These are phyloP conservation scores for Sardina pilchardus DNA, from an alignment of 2,113 vertebrate genomes.

Conservation along the genomic window DNA sequence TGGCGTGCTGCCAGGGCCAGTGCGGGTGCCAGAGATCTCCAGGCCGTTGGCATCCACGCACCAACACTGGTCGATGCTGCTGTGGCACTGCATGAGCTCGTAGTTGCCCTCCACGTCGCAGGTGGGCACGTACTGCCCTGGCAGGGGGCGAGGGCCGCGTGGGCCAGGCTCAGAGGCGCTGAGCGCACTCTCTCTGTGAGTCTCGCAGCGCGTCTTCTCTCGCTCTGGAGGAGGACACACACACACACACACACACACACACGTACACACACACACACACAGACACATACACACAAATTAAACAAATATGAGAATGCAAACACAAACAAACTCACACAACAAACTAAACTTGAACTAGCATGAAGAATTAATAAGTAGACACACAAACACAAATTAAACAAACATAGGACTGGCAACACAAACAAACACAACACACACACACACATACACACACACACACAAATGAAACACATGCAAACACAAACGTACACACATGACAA, in stretches of 20 bases:
- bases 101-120: constrained; percentile 82
- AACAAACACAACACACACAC: not conserved
- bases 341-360: not conserved
- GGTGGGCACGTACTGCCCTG: constrained; percentile 75
- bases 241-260: not conserved
- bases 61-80: constrained; percentile 80
- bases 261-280: not conserved
- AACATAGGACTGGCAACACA: not conserved
- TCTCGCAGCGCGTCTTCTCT: constrained; percentile 81
- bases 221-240: constrained; percentile 58
- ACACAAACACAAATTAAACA: not conserved
- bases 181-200: constrained; percentile 74
- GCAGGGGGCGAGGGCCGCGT: constrained; percentile 53
- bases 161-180: constrained; percentile 35
- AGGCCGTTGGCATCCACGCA: constrained; percentile 82
- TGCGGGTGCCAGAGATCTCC: constrained; percentile 81
- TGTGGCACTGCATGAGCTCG: constrained; percentile 80
- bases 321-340: not conserved
- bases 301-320: constrained; percentile 2
- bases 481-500: not conserved
- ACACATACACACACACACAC: not conserved
- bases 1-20: constrained; percentile 64
- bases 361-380: not conserved
- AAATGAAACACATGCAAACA: not conserved
- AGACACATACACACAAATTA: not conserved